Conservation (phyloP, 2,113 vertebrate species). For the Chloropsis cyanopogon region DNA sequence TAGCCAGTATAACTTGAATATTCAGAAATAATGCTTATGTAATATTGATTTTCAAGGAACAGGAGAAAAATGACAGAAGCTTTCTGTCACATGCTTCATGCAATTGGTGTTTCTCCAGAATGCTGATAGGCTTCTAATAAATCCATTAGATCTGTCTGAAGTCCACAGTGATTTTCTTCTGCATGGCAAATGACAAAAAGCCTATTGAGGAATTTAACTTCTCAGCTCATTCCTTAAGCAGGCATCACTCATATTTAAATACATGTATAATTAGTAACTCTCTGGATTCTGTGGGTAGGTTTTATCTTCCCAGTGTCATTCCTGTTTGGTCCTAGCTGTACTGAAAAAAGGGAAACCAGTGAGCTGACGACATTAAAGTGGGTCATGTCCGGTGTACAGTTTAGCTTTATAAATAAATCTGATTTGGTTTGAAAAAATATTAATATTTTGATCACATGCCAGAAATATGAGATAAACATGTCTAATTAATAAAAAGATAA, state of each 20-base stretch:
- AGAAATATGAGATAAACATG: not conserved
- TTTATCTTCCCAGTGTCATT: not conserved
- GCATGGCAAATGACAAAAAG: not conserved
- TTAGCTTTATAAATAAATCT: not conserved
- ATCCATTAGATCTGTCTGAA: not conserved
- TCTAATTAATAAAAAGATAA: not conserved
- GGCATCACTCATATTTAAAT: not conserved
- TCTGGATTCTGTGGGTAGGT: not conserved
- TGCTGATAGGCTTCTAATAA: not conserved
- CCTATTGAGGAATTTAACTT: not conserved
- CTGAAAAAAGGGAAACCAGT: not conserved
- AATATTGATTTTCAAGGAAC: not conserved
- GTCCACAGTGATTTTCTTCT: not conserved
- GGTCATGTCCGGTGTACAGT: not conserved
- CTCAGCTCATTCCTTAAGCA: constrained; percentile 24
- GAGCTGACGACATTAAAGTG: not conserved
- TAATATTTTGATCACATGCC: not conserved
- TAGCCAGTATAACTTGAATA: not conserved
- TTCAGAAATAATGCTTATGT: not conserved
- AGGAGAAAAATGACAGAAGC: not conserved
- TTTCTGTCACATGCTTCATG: not conserved
- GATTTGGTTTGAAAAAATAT: not conserved
- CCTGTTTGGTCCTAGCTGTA: not conserved
- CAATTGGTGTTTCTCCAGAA: not conserved
- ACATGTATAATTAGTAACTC: not conserved